phyloP scores from a whole-genome alignment of 2,888 invertebrate genomes.

The Caenorhabditis virilis region DNA sequence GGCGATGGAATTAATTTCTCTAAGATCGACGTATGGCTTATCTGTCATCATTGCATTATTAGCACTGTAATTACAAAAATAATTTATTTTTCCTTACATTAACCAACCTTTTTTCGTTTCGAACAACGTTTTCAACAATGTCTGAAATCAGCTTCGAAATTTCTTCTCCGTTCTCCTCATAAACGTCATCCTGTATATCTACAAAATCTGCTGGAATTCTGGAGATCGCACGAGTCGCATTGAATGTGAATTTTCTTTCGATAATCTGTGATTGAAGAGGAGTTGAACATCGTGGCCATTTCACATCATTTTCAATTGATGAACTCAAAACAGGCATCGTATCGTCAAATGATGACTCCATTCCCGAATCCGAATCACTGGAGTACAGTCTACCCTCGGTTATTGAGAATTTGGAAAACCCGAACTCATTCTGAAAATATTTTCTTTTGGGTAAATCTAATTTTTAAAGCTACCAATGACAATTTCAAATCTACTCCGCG shows the following conservation, averaged over 20 bases:
- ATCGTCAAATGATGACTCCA: neutral
- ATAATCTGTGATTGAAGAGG: neutral
- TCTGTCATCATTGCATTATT: no score
- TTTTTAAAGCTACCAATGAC: neutral
- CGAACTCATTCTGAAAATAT: neutral
- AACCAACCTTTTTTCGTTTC: no score
- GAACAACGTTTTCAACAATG: no score
- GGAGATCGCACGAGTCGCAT: slow-evolving; percentile 1
- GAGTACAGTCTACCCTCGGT: neutral
- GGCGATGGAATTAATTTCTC: no score
- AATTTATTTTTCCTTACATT: no score
- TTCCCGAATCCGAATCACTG: neutral
- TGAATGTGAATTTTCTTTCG: slow-evolving; percentile 5
- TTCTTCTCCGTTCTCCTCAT: neutral
- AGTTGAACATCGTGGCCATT: neutral
- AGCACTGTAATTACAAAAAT: no score
- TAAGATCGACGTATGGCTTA: no score
- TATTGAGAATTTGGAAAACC: neutral
- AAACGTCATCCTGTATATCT: neutral
- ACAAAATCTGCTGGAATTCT: slow-evolving; percentile 1
- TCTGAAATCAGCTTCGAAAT: no score
- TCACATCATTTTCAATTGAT: neutral
- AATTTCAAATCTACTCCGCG: neutral
- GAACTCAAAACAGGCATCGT: neutral
- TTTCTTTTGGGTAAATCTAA: neutral